Percentiles rank a stretch among this genome's conserved stretches.
These are phyloP conservation scores for Myiopsitta monachus DNA, from an alignment of 2,113 vertebrate genomes.

Conservation along the genomic window DNA sequence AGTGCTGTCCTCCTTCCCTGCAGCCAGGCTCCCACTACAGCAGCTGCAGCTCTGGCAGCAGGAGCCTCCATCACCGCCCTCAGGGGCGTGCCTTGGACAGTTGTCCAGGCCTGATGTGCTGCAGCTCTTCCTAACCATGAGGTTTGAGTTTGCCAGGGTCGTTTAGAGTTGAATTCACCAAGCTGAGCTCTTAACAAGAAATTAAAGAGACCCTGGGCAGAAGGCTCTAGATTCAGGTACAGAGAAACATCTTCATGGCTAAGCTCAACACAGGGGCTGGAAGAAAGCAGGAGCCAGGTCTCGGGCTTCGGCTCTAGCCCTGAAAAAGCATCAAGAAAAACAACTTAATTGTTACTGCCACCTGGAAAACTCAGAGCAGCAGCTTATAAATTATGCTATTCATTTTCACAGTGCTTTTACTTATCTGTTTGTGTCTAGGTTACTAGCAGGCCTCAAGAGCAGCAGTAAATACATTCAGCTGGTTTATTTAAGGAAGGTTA, in stretches of 20 bases:
- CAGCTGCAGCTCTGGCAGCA: neutral
- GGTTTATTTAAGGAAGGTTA: conserved; percentile 13
- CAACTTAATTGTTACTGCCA: neutral
- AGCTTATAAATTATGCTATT: neutral
- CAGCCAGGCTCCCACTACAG: accelerated
- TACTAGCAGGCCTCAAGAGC: neutral
- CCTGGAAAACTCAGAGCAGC: neutral
- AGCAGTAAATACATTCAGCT: neutral
- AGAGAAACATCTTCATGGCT: neutral
- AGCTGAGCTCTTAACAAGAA: neutral
- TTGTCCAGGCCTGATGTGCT: neutral
- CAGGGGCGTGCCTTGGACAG: neutral
- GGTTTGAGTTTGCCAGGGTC: neutral
- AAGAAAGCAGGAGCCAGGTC: neutral
- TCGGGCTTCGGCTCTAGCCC: neutral
- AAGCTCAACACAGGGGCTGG: accelerated
- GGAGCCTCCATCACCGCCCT: accelerated
- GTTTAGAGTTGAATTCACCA: neutral
- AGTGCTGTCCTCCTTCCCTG: neutral
- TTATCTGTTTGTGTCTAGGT: neutral
- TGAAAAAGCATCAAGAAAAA: neutral
- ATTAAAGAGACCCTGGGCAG: neutral
- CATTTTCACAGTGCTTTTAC: neutral
- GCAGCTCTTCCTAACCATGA: neutral
- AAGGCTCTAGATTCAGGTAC: neutral